Conservation (phyloP, 1,140 invertebrate genomes). For the Drosophila lacertosa region DNA sequence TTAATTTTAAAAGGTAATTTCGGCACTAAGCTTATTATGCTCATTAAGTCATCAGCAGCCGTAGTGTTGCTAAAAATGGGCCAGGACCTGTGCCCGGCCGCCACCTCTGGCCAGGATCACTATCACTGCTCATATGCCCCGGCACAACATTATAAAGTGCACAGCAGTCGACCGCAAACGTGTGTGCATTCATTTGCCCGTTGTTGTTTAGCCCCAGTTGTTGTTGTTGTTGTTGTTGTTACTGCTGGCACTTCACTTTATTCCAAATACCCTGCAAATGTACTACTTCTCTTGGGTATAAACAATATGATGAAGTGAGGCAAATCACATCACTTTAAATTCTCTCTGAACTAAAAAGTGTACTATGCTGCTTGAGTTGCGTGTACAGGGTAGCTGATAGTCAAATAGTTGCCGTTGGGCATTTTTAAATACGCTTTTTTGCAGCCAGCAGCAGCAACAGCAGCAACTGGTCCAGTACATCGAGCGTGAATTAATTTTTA, state of each 20-base stretch:
- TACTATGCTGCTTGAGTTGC: too few species aligned
- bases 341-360: too few species aligned
- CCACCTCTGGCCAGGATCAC: conserved; percentile 17
- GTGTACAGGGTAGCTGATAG: conserved; percentile 4
- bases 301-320: too few species aligned
- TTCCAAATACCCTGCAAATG: conserved; percentile 19
- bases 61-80: conserved; percentile 27
- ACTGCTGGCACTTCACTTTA: conserved; percentile 38
- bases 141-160: conserved; percentile 67
- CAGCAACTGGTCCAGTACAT: conserved; percentile 58
- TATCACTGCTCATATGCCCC: conserved; percentile 11
- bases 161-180: conserved; percentile 63
- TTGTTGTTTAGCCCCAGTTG: conserved; percentile 52
- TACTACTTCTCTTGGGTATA: background rate
- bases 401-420: background rate
- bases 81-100: conserved; percentile 24
- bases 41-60: conserved; percentile 77
- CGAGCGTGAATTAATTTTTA: conserved; percentile 83
- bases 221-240: conserved; percentile 9
- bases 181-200: conserved; percentile 62
- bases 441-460: conserved; percentile 4
- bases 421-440: conserved; percentile 3
- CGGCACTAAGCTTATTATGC: conserved; percentile 78
- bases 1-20: conserved; percentile 83
- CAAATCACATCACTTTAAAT: too few species aligned